Percentiles rank a stretch among this genome's conserved stretches.
These are phyloP conservation scores for Atractosteus spatula DNA, from an alignment of 2,113 vertebrate species.

Conservation along the genomic window DNA sequence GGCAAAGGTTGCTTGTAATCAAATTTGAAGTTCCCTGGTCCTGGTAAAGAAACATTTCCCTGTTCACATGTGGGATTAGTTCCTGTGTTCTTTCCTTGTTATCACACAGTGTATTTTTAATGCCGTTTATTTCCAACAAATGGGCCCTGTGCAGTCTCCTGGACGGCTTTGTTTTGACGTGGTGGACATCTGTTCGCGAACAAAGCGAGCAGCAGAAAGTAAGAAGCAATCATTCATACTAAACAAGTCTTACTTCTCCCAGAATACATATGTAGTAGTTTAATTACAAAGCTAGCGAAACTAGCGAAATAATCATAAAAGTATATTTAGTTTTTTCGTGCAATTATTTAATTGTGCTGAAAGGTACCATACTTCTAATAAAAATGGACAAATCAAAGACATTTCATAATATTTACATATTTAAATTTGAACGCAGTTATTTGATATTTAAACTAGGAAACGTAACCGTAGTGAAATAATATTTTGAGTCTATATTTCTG, in stretches of 20 bases:
- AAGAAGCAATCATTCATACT: constrained; percentile 12
- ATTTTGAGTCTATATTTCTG: no score
- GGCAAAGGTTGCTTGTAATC: constrained; percentile 99
- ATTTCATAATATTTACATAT: no score
- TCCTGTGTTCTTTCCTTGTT: not conserved
- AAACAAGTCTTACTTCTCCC: constrained; percentile 4
- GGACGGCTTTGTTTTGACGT: constrained; percentile 2
- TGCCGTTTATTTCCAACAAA: constrained; percentile 13
- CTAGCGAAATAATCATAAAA: no score
- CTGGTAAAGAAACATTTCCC: constrained; percentile 78
- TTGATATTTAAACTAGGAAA: no score
- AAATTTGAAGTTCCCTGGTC: constrained; percentile 94
- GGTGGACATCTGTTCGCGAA: constrained; percentile 16
- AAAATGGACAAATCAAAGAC: no score
- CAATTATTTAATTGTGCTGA: no score
- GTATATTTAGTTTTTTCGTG: no score
- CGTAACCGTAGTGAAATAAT: no score
- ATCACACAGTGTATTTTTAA: constrained; percentile 11
- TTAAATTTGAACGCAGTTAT: no score
- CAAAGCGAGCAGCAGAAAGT: constrained; percentile 1
- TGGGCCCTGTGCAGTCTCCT: not conserved
- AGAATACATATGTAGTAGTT: no score
- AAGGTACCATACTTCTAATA: no score
- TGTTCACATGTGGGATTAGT: constrained; percentile 52
- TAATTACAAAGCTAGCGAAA: no score